phyloP scores from a whole-genome alignment of 2,113 vertebrate species.

The Phaethon lepturus region DNA sequence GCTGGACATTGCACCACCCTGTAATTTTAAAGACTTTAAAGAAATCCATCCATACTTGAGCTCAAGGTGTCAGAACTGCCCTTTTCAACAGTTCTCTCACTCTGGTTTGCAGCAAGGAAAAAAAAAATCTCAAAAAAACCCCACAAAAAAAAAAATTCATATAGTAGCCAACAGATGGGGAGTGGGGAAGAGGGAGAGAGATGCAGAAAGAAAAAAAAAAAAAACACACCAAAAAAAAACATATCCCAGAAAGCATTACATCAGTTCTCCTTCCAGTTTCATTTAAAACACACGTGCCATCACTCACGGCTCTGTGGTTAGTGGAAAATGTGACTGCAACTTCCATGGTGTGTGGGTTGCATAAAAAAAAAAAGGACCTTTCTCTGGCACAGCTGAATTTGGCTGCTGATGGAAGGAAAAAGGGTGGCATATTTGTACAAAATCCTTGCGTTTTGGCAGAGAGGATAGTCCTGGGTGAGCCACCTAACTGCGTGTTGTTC shows the following conservation, averaged over 20 bases:
- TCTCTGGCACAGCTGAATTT: conserved; percentile 41
- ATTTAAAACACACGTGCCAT: conserved; percentile 74
- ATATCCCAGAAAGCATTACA: conserved; percentile 60
- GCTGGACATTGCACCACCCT: background rate
- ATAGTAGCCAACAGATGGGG: background rate
- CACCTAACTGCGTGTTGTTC: background rate
- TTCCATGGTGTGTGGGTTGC: conserved; percentile 53
- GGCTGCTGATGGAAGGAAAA: conserved; percentile 18
- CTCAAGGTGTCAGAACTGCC: background rate
- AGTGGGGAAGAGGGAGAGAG: background rate
- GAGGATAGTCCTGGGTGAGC: background rate
- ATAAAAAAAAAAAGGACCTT: background rate
- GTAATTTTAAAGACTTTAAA: conserved; percentile 1
- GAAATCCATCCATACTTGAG: background rate
- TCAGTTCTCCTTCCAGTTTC: conserved; percentile 64
- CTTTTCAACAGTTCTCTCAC: background rate
- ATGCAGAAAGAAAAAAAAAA: background rate
- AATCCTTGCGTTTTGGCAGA: background rate
- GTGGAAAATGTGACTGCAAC: conserved; percentile 75
- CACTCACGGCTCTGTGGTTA: conserved; percentile 64
- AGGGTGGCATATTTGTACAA: conserved; percentile 37
- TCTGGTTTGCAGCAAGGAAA: background rate
- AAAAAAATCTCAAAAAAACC: background rate
- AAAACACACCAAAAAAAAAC: background rate
- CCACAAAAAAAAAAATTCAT: background rate